Evolutionary conservation across 2,113 vertebrate genomes (phyloP), one percentile per base, ranked within the genome.

Genomic region (Pterocles gutturalis): DNA sequence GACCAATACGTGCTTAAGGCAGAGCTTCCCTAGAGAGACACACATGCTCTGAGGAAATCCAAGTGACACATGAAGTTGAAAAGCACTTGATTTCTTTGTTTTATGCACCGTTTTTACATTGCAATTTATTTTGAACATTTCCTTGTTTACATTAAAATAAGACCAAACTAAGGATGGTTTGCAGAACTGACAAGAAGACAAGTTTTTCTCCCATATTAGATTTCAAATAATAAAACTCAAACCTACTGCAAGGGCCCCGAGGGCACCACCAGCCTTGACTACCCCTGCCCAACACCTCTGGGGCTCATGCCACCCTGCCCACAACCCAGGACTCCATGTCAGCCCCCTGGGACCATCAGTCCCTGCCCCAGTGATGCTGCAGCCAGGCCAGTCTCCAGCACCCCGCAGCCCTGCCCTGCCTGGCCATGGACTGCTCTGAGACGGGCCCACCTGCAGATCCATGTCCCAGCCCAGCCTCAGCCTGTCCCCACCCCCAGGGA

Each of bases 171-270:
- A 81, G 33, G 5, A 83, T 3, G 4, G 3, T 64, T 95, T 83
- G 73, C 26, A 72, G 60, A 94, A 61, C 28, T 57, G 64, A 48
- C 17, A 76, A 34, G 4, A 51, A 2, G 3, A 5, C 5, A 66
- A 83, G 13, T 5, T 0, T 73, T 60, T 89, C 38, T 46, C 26
- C 25, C n/a, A 13, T 11, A 29, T 46, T 25, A 77, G 4, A 48
- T 38, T 38, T 62, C 10, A 65, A 87, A 73, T 10, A 77, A 61
- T 14, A 58, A 45, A 84, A n/a, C 7, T 58, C 36, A 25, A 57
- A n/a, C 7, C 18, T 70, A 41, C 11, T 43, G 9, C 7, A 34
- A 51, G 7, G 8, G 5, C 11, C 22, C 0, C 0, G 2, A 75
- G 31, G 41, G 10, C 9, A 29, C 9, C n/a, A 26, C 2, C 14